phyloP scores from a whole-genome alignment of 2,888 invertebrate species.

The Dromius quadrimaculatus region DNA sequence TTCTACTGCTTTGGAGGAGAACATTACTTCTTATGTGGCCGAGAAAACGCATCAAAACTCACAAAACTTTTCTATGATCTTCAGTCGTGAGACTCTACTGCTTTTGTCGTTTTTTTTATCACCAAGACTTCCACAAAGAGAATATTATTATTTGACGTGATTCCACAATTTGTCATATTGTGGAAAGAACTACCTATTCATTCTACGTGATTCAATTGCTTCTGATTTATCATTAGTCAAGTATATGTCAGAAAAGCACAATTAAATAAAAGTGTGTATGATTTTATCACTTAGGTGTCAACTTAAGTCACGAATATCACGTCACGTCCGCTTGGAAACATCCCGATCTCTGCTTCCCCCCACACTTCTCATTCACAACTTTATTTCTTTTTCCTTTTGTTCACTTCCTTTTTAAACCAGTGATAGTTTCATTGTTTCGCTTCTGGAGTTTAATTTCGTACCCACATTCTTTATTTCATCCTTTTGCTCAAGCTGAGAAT shows the following conservation, averaged over 20 bases:
- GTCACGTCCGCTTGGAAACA: constrained; percentile 44
- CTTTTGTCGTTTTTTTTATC: no score
- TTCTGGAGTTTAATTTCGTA: constrained; percentile 43
- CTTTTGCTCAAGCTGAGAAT: constrained; percentile 23
- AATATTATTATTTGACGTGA: no score
- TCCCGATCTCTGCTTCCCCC: constrained; percentile 26
- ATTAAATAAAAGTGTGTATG: no score
- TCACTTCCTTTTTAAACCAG: constrained; percentile 16
- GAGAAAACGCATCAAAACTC: constrained; percentile 26
- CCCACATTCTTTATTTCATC: constrained; percentile 44
- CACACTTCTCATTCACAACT: constrained; percentile 13
- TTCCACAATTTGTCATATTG: no score
- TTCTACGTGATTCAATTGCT: no score
- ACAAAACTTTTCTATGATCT: constrained; percentile 46
- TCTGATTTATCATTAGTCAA: no score
- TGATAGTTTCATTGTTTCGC: constrained; percentile 48
- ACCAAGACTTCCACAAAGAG: no score
- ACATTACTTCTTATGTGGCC: constrained; percentile 31
- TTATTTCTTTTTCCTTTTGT: constrained; percentile 29
- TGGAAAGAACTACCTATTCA: no score
- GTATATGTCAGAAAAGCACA: no score
- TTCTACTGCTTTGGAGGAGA: not conserved
- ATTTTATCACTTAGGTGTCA: no score
- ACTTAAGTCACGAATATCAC: constrained; percentile 20
- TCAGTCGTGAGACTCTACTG: constrained; percentile 29